Evolutionary conservation across 2,888 invertebrate species (phyloP).

Genomic region (Norana najaformis): DNA sequence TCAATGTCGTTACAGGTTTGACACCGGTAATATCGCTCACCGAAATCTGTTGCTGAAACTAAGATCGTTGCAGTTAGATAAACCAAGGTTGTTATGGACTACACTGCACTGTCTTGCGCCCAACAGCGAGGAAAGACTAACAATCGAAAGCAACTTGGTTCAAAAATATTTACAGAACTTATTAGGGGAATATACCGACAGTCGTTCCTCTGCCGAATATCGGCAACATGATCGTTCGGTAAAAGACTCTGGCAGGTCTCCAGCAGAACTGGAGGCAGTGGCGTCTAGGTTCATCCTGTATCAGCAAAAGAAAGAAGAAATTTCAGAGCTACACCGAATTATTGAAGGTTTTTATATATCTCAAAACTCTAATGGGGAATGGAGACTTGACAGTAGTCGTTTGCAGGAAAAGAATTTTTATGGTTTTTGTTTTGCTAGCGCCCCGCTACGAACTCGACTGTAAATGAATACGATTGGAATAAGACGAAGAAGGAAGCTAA

Average conservation of each 20-base stretch:
- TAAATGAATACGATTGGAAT: background rate
- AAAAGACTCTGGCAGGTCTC: background rate
- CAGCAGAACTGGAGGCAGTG: background rate
- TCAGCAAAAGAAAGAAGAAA: conserved; percentile 9
- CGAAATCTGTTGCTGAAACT: background rate
- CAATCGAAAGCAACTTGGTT: background rate
- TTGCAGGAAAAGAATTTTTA: background rate
- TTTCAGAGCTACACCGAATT: background rate
- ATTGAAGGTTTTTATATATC: background rate
- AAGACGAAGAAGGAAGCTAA: background rate
- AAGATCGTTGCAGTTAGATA: background rate
- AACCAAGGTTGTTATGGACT: background rate
- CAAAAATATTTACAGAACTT: background rate
- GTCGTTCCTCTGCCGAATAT: background rate
- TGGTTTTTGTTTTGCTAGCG: background rate
- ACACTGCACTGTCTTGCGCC: background rate
- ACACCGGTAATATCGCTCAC: background rate
- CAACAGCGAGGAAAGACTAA: background rate
- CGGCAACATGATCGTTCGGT: no score
- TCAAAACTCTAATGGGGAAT: background rate
- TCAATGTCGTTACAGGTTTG: background rate
- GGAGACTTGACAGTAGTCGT: no score
- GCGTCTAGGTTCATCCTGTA: conserved; percentile 8
- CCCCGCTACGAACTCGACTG: background rate
- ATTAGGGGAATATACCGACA: background rate